Evolutionary conservation across 2,888 invertebrate genomes (phyloP).

Genomic region (Drosophila birchii): DNA sequence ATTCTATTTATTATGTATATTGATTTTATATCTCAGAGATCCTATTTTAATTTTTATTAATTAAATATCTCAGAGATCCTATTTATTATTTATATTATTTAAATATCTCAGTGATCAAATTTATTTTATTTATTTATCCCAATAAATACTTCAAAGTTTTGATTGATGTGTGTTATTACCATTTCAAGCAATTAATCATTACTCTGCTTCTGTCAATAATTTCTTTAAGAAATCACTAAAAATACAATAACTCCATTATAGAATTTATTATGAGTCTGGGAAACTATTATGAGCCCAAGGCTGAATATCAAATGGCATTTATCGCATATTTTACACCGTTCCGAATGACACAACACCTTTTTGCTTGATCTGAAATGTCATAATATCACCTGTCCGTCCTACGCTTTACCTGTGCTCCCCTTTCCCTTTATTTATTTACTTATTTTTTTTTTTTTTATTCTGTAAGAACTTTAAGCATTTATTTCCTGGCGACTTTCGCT

Average conservation of each 20-base stretch:
- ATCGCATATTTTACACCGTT: slow-evolving; percentile 17
- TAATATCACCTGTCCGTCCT: slow-evolving; percentile 41
- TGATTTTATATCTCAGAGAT: not conserved
- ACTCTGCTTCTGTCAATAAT: not conserved
- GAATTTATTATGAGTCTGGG: not conserved
- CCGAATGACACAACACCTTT: slow-evolving; percentile 37
- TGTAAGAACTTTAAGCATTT: not conserved
- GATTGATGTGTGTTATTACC: not conserved
- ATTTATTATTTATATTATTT: not conserved
- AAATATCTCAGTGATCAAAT: not conserved
- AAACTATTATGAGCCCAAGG: slow-evolving; percentile 5
- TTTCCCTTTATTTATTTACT: not conserved
- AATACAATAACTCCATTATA: not conserved
- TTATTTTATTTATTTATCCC: not conserved
- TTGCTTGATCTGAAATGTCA: slow-evolving; percentile 34
- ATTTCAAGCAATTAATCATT: not conserved
- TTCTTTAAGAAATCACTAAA: not conserved
- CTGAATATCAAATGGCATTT: slow-evolving; percentile 12
- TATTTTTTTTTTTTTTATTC: not conserved
- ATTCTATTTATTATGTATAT: too few relatives aligned
- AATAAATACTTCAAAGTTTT: not conserved
- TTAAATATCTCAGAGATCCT: not conserved
- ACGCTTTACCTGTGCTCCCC: slow-evolving; percentile 1
- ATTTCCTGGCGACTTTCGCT: slow-evolving; percentile 36
- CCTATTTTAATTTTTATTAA: not conserved